Base-by-base conservation (phyloP, 2,888 invertebrate species). In the Lepidocyrtinus sp. region DNA sequence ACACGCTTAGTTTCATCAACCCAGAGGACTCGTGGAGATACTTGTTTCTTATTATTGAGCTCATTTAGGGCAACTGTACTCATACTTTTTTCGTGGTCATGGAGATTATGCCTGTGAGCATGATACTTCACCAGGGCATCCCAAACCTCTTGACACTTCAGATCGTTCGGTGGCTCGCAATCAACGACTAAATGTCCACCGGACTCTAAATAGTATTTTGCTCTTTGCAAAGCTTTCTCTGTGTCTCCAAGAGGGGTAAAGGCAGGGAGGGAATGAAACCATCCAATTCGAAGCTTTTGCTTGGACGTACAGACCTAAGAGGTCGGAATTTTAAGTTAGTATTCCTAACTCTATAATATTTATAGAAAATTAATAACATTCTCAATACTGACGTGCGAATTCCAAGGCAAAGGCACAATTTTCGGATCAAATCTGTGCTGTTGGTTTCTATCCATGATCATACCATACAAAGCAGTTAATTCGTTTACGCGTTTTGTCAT, bases 351-450 rank as follows among this genome's bases (percentile, higher is more conserved):
- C n/a, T n/a, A n/a, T n/a, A n/a, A n/a, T n/a, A n/a, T n/a, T n/a
- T n/a, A n/a, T n/a, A n/a, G n/a, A n/a, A n/a, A n/a, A n/a, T n/a
- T n/a, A n/a, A n/a, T n/a, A n/a, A n/a, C n/a, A n/a, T n/a, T n/a
- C n/a, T n/a, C n/a, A n/a, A n/a, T n/a, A 22, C 22, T 72, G 62
- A 83, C 84, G 26, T 82, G 75, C 46, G 24, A 26, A 62, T 81
- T 84, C 84, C 84, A 84, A 17, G 81, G 45, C 7, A 84, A 50
- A 12, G 84, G 84, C 15, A 82, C 79, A n/a, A 65, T 74, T 65
- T 76, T 78, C 2, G 74, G 63, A 61, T 84, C 84, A n/a, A 64
- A 61, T 36, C 62, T 63, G 21, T 81, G 75, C 21, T 82, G 82
- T 15, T 69, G 63, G 46, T 76, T 82, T n/a, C 75, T 73, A 21